Conservation (phyloP, 2,113 vertebrate genomes). For the Takifugu flavidus region DNA sequence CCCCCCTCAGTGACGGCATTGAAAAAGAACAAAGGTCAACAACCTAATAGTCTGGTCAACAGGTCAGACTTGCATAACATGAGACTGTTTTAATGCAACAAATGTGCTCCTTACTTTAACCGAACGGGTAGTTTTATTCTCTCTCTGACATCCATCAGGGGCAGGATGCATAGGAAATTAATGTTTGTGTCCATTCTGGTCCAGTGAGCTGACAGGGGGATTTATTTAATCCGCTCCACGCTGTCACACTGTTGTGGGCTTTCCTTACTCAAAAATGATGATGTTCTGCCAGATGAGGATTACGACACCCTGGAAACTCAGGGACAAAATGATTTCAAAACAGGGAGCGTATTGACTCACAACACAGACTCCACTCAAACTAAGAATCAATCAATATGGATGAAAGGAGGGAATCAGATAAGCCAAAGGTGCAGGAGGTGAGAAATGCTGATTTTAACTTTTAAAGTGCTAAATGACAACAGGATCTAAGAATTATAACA, state of each 20-base stretch:
- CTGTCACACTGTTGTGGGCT: too few species aligned
- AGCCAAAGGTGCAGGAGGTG: neutral
- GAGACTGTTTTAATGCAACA: neutral
- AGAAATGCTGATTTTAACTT: too few species aligned
- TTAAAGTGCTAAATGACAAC: neutral
- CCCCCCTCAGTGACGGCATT: slow-evolving; percentile 1
- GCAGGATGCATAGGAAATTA: neutral
- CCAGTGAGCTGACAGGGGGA: too few species aligned
- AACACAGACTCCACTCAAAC: too few species aligned
- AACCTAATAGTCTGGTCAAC: slow-evolving; percentile 17
- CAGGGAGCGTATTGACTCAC: too few species aligned
- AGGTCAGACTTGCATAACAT: slow-evolving; percentile 31
- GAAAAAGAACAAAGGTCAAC: slow-evolving; percentile 27
- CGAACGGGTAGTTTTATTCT: neutral
- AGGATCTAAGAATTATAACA: neutral
- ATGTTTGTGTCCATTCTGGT: neutral
- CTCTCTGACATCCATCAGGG: neutral
- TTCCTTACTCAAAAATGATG: neutral
- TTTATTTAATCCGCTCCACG: too few species aligned
- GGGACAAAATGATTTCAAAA: neutral
- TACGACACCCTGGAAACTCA: too few species aligned
- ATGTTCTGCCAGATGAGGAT: too few species aligned
- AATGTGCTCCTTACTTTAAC: neutral
- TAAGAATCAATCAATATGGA: neutral
- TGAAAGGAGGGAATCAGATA: neutral